Evolutionary conservation across 92 coral and sea anemone species (phyloP).

Genomic region (Epizoanthus stellaris): DNA sequence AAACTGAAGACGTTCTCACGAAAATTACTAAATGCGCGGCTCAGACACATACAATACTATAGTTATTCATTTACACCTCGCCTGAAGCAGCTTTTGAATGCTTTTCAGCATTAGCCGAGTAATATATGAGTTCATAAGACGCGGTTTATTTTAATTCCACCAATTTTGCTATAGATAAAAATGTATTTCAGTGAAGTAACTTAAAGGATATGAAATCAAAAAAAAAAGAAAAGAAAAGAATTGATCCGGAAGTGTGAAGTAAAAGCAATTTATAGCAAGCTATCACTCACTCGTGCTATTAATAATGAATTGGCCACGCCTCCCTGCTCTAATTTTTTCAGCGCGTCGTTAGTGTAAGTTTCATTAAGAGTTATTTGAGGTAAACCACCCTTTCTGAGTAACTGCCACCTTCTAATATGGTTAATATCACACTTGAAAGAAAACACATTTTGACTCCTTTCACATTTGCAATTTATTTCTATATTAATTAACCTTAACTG

Average conservation of each 20-base stretch:
- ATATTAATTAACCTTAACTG: conserved; percentile 21
- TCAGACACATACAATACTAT: not conserved
- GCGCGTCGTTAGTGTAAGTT: conserved; percentile 45
- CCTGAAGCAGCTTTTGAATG: not conserved
- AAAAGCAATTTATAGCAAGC: not conserved
- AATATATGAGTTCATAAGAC: not conserved
- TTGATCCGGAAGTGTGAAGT: no score
- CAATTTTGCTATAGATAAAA: not conserved
- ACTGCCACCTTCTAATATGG: conserved; percentile 8
- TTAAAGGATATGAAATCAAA: not conserved
- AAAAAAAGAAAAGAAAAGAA: not conserved
- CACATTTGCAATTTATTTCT: conserved; percentile 19
- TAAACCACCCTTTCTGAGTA: conserved; percentile 5
- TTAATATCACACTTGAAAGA: conserved; percentile 24
- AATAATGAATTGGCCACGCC: conserved; percentile 9
- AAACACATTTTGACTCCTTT: conserved; percentile 17
- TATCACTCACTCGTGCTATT: conserved; percentile 23
- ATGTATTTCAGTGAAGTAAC: not conserved
- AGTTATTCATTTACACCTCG: conserved; percentile 47
- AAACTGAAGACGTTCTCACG: conserved; percentile 2
- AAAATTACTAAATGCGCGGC: not conserved
- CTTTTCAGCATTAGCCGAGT: not conserved
- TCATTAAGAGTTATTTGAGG: conserved; percentile 38
- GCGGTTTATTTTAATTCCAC: not conserved
- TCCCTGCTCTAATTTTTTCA: conserved; percentile 12